Base-by-base conservation (phyloP, 2,113 vertebrate species). In the Pithys albifrons region DNA sequence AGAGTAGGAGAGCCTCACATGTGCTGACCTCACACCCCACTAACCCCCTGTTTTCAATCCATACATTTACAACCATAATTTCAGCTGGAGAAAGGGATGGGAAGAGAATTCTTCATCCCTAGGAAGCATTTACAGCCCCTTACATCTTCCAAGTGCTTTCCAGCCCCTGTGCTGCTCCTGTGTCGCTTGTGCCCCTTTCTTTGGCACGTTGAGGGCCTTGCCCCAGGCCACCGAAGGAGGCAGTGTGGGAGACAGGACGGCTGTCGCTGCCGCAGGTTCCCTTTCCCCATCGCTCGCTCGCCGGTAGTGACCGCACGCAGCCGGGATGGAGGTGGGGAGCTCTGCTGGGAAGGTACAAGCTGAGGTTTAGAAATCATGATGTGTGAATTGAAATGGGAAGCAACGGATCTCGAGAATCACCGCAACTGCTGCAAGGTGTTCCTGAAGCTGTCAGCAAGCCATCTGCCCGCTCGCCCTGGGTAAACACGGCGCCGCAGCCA, bases 351-450 rank as follows among this genome's bases (percentile, higher is more conserved):
- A 96, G 95, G 96, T 96, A 85, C 74, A 10, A 75, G 91, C 95
- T 96, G 95, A 96, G 94, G 91, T 89, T 94, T 94, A 89, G 96
- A 93, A 97, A 97, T 97, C 96, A 96, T 94, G 95, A 97, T 86
- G 96, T 96, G 97, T 82, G 97, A 97, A 97, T 94, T 94, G 94
- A 97, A 97, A 96, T 80, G 97, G 97, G 96, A 97, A 97, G 96
- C 96, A 88, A 86, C 51, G 83, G 95, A 95, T 95, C 93, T 92
- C 19, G 8, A 71, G 95, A 95, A 96, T 92, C 93, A 86, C 97
- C 93, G 24, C 94, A 94, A 95, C 93, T 81, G 94, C 96, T 96
- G 48, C 95, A 94, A 96, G 97, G 97, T 97, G 96, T 97, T 96
- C 88, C 93, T 96, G 96, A 96, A 95, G 93, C 96, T 97, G 96